Percentiles rank a stretch among this genome's conserved stretches.
phyloP scores from a whole-genome alignment of 2,113 vertebrate genomes.

The Chloropsis cyanopogon region DNA sequence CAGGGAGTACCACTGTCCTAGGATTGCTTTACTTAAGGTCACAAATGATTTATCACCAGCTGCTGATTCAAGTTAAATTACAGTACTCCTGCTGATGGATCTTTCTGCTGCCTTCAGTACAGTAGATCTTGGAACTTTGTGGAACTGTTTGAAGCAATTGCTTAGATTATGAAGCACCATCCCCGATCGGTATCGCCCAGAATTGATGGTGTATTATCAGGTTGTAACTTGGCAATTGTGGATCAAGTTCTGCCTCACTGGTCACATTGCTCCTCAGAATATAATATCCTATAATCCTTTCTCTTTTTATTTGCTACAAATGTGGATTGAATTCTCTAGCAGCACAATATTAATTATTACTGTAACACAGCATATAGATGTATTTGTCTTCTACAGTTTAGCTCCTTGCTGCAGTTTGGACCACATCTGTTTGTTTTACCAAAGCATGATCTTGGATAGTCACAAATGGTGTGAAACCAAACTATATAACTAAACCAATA shows the following conservation, averaged over 20 bases:
- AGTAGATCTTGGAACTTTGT: constrained; percentile 20
- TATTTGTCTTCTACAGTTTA: not conserved
- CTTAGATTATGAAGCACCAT: not conserved
- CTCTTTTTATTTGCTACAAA: constrained; percentile 5
- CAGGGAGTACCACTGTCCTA: not conserved
- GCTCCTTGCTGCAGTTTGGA: not conserved
- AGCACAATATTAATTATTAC: constrained; percentile 2
- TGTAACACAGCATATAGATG: not conserved
- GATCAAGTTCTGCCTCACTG: constrained; percentile 18
- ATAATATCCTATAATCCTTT: not conserved
- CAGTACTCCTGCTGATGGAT: constrained; percentile 6
- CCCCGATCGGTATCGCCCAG: not conserved
- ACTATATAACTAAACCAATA: constrained; percentile 11
- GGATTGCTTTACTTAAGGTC: constrained; percentile 36
- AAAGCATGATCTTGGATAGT: not conserved
- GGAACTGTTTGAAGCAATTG: not conserved
- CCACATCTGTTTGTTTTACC: constrained; percentile 12
- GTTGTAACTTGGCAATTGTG: not conserved
- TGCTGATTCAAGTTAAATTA: constrained; percentile 55
- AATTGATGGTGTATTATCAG: not conserved
- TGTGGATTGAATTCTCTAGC: constrained; percentile 4
- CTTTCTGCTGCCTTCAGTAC: constrained; percentile 13
- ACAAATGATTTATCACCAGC: constrained; percentile 27
- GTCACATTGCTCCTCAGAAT: not conserved
- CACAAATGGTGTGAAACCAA: constrained; percentile 19